These are phyloP conservation scores for Apamea monoglypha DNA, from an alignment of 2,888 invertebrate species.

Conservation along the genomic window DNA sequence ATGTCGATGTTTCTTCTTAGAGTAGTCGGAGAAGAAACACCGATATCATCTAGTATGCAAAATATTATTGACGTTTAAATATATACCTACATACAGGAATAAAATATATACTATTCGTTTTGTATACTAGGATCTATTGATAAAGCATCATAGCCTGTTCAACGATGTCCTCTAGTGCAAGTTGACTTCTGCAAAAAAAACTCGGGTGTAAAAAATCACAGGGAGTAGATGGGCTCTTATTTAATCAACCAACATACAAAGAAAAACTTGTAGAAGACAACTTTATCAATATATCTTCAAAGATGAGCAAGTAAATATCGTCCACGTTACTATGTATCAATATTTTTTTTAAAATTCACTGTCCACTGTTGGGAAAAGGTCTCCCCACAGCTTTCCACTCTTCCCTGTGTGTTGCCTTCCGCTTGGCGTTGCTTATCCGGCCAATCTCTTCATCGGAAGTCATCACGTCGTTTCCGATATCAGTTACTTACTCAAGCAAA, in stretches of 20 bases:
- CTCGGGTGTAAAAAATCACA: background rate
- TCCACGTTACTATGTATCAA: background rate
- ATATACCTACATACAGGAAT: background rate
- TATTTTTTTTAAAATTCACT: background rate
- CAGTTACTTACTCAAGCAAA: background rate
- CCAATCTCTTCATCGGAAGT: background rate
- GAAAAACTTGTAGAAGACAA: background rate
- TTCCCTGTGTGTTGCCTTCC: background rate
- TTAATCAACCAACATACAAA: background rate
- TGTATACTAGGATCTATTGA: background rate
- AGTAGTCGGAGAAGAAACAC: background rate
- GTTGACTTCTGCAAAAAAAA: background rate
- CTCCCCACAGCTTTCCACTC: background rate
- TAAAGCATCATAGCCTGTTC: background rate
- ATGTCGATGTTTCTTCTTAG: background rate
- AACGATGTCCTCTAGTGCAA: background rate
- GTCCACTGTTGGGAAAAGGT: background rate
- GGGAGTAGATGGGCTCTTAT: background rate
- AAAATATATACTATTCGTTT: background rate
- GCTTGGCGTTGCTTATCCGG: background rate
- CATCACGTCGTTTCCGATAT: background rate
- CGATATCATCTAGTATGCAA: background rate
- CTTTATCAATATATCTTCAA: background rate
- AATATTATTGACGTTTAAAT: background rate
- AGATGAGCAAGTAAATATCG: background rate